Evolutionary conservation across 1,140 invertebrate genomes (phyloP).

Genomic region (Globodera rostochiensis): DNA sequence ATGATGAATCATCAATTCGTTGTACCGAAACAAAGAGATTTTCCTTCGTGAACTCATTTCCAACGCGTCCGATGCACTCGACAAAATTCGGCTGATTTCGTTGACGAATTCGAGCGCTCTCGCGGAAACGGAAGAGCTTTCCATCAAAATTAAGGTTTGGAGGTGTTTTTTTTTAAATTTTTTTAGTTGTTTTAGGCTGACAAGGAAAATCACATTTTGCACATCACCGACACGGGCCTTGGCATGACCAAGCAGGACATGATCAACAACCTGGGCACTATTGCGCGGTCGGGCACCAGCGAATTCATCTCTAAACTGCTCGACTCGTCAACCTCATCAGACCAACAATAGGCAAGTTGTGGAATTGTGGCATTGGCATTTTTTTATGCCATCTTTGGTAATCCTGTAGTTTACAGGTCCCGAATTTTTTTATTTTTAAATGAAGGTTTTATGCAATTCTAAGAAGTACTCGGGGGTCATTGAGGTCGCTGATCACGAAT

Average conservation of each 20-base stretch:
- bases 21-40: slow-evolving; percentile 98
- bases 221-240: slow-evolving; percentile 94
- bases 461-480: too few species aligned
- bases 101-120: slow-evolving; percentile 82
- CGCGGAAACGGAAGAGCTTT: slow-evolving; percentile 79
- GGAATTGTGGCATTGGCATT: slow-evolving; percentile 6
- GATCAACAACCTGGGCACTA: slow-evolving; percentile 94
- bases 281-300: slow-evolving; percentile 97
- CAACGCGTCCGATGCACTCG: slow-evolving; percentile 91
- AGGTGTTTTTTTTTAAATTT: too few species aligned
- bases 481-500: too few species aligned
- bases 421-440: too few species aligned
- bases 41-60: slow-evolving; percentile 95
- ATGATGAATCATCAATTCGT: slow-evolving; percentile 99
- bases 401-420: too few species aligned
- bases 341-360: slow-evolving; percentile 72
- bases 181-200: slow-evolving; percentile 75
- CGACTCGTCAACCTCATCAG: slow-evolving; percentile 71
- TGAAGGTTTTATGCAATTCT: too few species aligned
- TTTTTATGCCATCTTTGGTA: slow-evolving; percentile 24
- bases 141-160: slow-evolving; percentile 84
- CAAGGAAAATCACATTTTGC: slow-evolving; percentile 88
- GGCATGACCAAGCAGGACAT: slow-evolving; percentile 93
- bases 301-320: slow-evolving; percentile 96
- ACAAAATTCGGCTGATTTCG: slow-evolving; percentile 86